Conservation (phyloP, 2,888 invertebrate genomes). For the Aporophyla lueneburgensis region DNA sequence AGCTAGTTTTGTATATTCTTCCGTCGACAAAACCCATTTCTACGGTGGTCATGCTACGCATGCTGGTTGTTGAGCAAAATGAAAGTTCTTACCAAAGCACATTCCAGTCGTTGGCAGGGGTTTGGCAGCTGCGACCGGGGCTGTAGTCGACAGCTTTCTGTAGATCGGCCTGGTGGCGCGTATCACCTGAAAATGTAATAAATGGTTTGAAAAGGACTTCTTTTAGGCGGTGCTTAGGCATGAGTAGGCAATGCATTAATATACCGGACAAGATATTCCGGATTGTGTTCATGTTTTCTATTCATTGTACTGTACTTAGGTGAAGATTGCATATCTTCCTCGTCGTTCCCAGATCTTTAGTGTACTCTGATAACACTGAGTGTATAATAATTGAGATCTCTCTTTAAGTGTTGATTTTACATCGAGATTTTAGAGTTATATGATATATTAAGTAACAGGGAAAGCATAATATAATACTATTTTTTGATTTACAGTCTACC, state of each 20-base stretch:
- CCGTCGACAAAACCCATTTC: too few relatives aligned
- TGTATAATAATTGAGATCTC: constrained; percentile 27
- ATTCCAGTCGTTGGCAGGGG: constrained; percentile 84
- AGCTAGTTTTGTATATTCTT: too few relatives aligned
- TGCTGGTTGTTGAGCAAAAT: not conserved
- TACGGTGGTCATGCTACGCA: too few relatives aligned
- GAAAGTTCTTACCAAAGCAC: constrained; percentile 80
- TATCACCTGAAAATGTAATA: constrained; percentile 74
- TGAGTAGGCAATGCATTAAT: constrained; percentile 4
- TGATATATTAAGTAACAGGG: not conserved
- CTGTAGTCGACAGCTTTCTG: constrained; percentile 82
- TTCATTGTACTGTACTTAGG: not conserved
- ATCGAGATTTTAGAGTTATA: not conserved
- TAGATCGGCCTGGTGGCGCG: constrained; percentile 82
- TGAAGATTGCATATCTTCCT: constrained; percentile 14
- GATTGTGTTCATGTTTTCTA: not conserved
- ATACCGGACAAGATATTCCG: not conserved
- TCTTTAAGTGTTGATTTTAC: constrained; percentile 11
- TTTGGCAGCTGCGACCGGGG: constrained; percentile 77
- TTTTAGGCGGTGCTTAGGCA: not conserved
- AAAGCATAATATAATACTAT: not conserved
- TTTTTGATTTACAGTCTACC: not conserved
- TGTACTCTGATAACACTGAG: constrained; percentile 11
- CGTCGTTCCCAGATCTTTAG: not conserved
- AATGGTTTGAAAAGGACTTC: not conserved